phyloP scores from a whole-genome alignment of 2,113 vertebrate genomes.

The Alligator mississippiensis region DNA sequence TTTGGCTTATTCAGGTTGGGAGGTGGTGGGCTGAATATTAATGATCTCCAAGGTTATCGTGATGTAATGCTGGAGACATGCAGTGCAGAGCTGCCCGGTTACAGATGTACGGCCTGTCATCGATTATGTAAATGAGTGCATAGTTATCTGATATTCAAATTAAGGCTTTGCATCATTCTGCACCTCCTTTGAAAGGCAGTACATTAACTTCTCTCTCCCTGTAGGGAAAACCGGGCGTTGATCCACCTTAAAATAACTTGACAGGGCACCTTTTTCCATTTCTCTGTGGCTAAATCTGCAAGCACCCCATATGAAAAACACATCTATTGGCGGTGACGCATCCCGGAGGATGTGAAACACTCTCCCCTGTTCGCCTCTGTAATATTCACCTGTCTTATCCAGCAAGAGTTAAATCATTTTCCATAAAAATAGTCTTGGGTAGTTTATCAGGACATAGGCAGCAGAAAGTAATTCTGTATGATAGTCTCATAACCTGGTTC shows the following conservation, averaged over 20 bases:
- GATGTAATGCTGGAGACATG: background rate
- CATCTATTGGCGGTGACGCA: accelerated
- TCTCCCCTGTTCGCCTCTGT: background rate
- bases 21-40: background rate
- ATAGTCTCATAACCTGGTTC: background rate
- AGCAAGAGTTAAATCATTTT: background rate
- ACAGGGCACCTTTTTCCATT: accelerated
- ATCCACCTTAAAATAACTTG: background rate
- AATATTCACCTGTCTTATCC: accelerated
- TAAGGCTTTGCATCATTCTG: accelerated
- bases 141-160: accelerated
- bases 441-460: background rate
- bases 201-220: background rate
- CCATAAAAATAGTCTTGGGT: accelerated
- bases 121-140: accelerated
- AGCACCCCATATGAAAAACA: accelerated
- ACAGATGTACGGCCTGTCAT: background rate
- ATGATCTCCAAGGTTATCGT: no score
- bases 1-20: background rate
- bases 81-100: accelerated
- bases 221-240: accelerated
- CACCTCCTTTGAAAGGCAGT: accelerated
- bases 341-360: background rate
- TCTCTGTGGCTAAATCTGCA: background rate
- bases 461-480: accelerated